Conservation (phyloP, 2,113 vertebrate species). For the Barbus barbus region DNA sequence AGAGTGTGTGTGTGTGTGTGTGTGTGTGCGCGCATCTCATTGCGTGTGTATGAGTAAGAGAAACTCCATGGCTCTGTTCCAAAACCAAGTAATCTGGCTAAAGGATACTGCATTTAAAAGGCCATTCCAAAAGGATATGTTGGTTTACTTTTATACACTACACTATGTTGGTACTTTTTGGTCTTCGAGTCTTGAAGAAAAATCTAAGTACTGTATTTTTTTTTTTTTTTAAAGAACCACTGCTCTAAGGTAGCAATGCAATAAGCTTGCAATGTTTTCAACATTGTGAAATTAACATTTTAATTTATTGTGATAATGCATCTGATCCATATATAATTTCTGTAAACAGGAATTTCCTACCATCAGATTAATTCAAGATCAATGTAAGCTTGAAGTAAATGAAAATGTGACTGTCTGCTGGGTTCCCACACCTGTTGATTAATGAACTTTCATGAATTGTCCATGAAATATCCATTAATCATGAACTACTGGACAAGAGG, state of each 20-base stretch:
- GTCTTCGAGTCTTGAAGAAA: background rate
- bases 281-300: background rate
- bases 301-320: background rate
- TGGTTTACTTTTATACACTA: background rate
- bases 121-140: background rate
- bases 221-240: background rate
- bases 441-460: slow-evolving; percentile 13
- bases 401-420: background rate
- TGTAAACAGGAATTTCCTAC: background rate
- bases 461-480: background rate
- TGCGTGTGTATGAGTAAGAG: background rate
- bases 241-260: background rate
- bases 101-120: background rate
- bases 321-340: slow-evolving; percentile 11
- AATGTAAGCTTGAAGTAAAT: background rate
- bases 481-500: background rate
- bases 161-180: background rate
- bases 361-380: background rate
- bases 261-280: background rate
- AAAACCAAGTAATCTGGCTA: background rate
- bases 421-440: background rate
- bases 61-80: background rate
- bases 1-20: background rate
- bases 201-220: background rate
- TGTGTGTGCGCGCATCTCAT: too few species aligned